Conservation (phyloP, 1,140 invertebrate genomes). For the Pantala flavescens region DNA sequence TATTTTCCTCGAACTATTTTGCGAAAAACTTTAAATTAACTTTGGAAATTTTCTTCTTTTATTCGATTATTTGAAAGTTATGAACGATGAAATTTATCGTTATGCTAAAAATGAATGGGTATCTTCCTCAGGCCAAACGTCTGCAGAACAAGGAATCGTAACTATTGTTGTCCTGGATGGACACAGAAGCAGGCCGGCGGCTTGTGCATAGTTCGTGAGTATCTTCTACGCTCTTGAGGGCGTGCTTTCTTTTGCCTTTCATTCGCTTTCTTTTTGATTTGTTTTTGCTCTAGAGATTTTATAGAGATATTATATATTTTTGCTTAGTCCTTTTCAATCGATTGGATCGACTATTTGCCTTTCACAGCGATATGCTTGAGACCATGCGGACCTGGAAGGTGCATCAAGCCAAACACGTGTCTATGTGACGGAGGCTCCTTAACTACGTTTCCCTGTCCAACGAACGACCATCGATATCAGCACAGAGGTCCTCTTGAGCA, state of each 20-base stretch:
- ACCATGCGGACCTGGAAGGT: conserved; percentile 60
- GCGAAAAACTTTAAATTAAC: too few relatives aligned
- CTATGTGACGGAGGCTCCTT: conserved; percentile 56
- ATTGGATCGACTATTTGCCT: too few relatives aligned
- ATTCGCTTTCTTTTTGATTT: too few relatives aligned
- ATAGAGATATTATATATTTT: too few relatives aligned
- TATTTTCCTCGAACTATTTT: too few relatives aligned
- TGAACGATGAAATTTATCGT: too few relatives aligned
- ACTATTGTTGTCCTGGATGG: neutral
- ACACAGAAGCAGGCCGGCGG: neutral
- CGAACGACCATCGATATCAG: neutral
- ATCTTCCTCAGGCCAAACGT: neutral
- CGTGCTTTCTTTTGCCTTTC: too few relatives aligned
- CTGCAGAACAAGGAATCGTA: neutral
- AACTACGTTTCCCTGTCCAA: conserved; percentile 34
- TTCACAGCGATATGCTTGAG: conserved; percentile 59
- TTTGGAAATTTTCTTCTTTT: too few relatives aligned
- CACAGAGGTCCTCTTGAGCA: neutral
- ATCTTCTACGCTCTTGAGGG: neutral
- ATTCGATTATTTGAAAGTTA: too few relatives aligned
- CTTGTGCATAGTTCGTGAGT: neutral
- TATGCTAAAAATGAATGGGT: neutral
- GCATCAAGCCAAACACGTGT: conserved; percentile 73
- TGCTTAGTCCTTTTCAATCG: too few relatives aligned
- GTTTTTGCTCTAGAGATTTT: too few relatives aligned